Base-by-base conservation (phyloP, 2,888 invertebrate species). In the Chrysolina haemoptera region DNA sequence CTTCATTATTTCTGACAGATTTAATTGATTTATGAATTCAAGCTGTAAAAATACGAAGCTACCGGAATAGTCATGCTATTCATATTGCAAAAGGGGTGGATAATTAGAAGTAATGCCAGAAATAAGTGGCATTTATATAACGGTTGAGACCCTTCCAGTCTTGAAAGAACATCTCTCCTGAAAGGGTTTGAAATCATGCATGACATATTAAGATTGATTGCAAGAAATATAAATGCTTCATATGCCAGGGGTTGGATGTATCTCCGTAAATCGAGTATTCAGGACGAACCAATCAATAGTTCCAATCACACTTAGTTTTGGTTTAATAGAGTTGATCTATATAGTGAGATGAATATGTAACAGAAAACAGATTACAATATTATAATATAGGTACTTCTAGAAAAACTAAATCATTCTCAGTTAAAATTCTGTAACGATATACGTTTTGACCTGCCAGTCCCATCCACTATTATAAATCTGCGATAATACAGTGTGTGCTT, bases 1-100 rank as follows among this genome's bases (percentile, higher is more conserved):
- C 77, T 73, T 82, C 82, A 81, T 84, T 83, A 82, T 80, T 80
- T 81, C 76, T 82, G 84, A 84, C 84, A 79, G 72, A 71, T 76
- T 74, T 81, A 83, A 84, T 84, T 84, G 83, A 84, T 84, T 82
- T 82, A 82, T 82, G 79, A 79, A 20, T 65, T 16, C 62, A 70
- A 69, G 71, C 66, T 71, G 48, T 62, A 76, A 78, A 78, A 78
- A 76, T 73, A 74, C 68, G 68, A 62, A 68, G 69, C 78, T 67
- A 75, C 73, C 65, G 71, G 68, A 78, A 78, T 76, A 78, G 78
- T 71, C 69, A 62, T 70, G 71, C 64, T 41, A 35, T 55, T 46
- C 50, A 65, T 63, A 67, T 50, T 63, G 62, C 66, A 70, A 70
- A 75, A 70, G 68, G 77, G 77, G 73, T 75, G 65, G 75, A 70